Evolutionary conservation across 2,113 vertebrate genomes (phyloP).

Genomic region (Fulmarus glacialis): DNA sequence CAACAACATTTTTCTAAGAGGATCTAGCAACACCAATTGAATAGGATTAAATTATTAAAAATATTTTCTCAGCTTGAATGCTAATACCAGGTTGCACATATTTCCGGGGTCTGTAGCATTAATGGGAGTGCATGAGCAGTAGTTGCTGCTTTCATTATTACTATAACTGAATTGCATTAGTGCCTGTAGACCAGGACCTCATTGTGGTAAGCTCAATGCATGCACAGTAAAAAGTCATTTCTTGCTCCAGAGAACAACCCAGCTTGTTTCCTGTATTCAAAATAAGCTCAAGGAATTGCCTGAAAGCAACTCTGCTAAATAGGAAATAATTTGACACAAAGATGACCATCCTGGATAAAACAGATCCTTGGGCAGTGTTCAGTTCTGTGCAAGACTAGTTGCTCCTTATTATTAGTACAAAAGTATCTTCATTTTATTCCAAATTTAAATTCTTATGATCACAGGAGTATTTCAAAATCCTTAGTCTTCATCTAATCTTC

Average conservation of each 20-base stretch:
- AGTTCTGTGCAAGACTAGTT: neutral
- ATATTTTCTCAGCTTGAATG: neutral
- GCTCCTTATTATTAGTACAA: neutral
- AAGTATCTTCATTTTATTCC: neutral
- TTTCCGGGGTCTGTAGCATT: neutral
- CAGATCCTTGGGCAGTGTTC: neutral
- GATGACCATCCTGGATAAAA: neutral
- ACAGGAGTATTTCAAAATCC: neutral
- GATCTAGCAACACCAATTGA: neutral
- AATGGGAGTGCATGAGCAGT: neutral
- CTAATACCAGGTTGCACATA: neutral
- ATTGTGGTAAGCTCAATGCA: neutral
- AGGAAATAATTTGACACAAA: neutral
- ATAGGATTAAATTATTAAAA: neutral
- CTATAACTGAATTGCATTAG: neutral
- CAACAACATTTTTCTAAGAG: neutral
- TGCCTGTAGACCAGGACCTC: neutral
- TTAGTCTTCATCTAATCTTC: neutral
- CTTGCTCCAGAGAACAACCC: neutral
- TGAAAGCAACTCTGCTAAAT: neutral
- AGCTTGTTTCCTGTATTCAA: neutral
- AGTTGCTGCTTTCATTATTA: neutral
- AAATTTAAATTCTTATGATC: neutral
- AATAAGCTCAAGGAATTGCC: neutral
- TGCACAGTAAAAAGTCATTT: neutral